Evolutionary conservation across 2,888 invertebrate species (phyloP).

Genomic region (Hypercompe scribonia): DNA sequence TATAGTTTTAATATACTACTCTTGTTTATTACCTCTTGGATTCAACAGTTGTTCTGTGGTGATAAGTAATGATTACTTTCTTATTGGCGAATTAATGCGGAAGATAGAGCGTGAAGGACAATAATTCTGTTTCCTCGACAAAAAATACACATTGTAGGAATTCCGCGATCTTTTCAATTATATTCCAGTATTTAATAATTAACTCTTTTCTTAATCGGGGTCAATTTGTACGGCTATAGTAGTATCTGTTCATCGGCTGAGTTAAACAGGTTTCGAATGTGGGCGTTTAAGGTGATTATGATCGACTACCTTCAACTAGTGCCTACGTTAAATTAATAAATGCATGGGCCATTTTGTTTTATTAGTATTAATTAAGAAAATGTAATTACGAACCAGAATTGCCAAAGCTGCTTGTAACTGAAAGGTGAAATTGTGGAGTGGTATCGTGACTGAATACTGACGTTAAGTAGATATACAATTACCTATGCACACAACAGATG

Average conservation of each 20-base stretch:
- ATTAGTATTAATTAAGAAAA: constrained; percentile 34
- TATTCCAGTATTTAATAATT: constrained; percentile 41
- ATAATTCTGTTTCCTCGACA: constrained; percentile 48
- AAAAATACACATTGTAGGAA: constrained; percentile 50
- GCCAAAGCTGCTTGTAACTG: background rate
- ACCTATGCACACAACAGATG: constrained; percentile 35
- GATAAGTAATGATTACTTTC: constrained; percentile 57
- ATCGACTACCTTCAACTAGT: constrained; percentile 40
- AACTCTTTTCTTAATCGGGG: constrained; percentile 20
- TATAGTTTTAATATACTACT: background rate
- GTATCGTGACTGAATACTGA: constrained; percentile 37
- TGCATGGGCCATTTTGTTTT: constrained; percentile 30
- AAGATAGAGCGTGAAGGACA: constrained; percentile 58
- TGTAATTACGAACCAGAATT: constrained; percentile 29
- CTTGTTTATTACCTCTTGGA: constrained; percentile 45
- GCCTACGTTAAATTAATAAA: constrained; percentile 28
- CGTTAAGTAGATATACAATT: constrained; percentile 36
- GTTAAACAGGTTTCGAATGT: constrained; percentile 36
- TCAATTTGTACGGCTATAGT: constrained; percentile 8
- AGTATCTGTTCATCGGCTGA: constrained; percentile 28
- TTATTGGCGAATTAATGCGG: constrained; percentile 55
- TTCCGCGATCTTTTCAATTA: constrained; percentile 44
- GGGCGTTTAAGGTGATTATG: constrained; percentile 37
- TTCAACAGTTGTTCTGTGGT: constrained; percentile 34
- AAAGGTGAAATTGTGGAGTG: background rate